Base-by-base conservation (phyloP, 2,113 vertebrate genomes). In the Podarcis raffonei region DNA sequence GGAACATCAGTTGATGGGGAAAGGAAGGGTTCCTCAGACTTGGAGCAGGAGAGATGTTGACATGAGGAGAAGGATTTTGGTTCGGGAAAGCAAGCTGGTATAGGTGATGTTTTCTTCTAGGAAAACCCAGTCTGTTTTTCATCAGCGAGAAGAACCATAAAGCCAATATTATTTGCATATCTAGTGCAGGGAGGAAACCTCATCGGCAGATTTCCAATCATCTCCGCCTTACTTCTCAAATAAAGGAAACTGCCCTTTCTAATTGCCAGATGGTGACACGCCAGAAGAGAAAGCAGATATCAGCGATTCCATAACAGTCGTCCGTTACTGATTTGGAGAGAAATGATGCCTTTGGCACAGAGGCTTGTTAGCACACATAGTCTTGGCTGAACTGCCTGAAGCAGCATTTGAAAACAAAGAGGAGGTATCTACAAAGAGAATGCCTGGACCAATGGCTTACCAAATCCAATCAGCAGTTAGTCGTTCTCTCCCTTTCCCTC, bases 381-480 rank as follows among this genome's bases (percentile, higher is more conserved):
- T 30, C 74, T 68, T 88, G 37, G 39, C 88, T 75, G 25, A 62
- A 42, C 8, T 59, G 81, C n/a, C 35, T 23, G 20, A 32, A 83
- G 59, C 75, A 59, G 39, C 72, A 81, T 79, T 80, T 48, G 85
- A 66, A 91, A 92, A 87, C 1, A 84, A 84, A 89, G 23, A 86
- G 1, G 23, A 1, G 66, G 0, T 76, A 48, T 86, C 3, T 71
- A 5, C 91, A 91, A 92, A 78, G 7, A 89, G 20, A 93, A 85
- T 22, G 11, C 1, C 86, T 9, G 6, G 81, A 77, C 68, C 62
- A 32, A 1, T n/a, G 72, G 53, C 93, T 89, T 92, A 22, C 90
- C 88, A 87, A 91, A 89, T 37, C 88, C 27, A 22, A 90, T 90
- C 79, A 94, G 6, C 5, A 84, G 57, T 93, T 94, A 92, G 32